A percentile compares a stretch with the other conserved stretches of the same genome.
Conservation (phyloP, 1,140 invertebrate species). For the Laupala kohalensis region DNA sequence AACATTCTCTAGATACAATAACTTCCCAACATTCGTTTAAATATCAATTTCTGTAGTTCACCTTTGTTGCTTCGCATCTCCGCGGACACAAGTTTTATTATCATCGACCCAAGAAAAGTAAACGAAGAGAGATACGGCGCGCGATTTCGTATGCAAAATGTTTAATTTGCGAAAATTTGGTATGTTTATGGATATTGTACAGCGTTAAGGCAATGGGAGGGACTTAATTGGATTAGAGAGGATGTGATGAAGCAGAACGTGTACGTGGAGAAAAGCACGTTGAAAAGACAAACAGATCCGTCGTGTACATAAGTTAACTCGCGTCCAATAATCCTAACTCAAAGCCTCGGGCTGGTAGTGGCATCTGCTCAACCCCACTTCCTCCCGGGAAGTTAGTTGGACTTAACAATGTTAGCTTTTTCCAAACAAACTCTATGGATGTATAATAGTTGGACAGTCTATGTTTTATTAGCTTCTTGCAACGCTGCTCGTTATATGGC, state of each 20-base stretch:
- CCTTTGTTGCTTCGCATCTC: neutral
- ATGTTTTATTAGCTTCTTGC: no score
- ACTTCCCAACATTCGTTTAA: neutral
- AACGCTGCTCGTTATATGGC: no score
- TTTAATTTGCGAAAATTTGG: neutral
- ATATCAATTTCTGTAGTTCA: neutral
- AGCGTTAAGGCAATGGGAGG: neutral
- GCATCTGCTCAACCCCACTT: neutral
- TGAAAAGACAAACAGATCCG: neutral
- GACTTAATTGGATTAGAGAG: neutral
- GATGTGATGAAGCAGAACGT: no score
- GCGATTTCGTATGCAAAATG: neutral
- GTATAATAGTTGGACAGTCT: no score
- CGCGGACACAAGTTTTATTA: neutral
- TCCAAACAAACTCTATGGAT: neutral
- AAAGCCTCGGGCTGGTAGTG: no score
- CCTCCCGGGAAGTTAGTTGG: neutral
- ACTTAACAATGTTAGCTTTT: neutral
- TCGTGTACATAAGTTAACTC: neutral
- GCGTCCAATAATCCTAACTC: neutral
- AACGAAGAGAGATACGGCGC: neutral
- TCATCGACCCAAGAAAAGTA: neutral
- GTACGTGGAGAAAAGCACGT: neutral
- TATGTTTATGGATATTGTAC: neutral
- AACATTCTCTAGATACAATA: no score